Evolutionary conservation across 2,888 invertebrate genomes (phyloP), one percentile per base, ranked within the genome.

Genomic region (Dorcus parallelipipedus): DNA sequence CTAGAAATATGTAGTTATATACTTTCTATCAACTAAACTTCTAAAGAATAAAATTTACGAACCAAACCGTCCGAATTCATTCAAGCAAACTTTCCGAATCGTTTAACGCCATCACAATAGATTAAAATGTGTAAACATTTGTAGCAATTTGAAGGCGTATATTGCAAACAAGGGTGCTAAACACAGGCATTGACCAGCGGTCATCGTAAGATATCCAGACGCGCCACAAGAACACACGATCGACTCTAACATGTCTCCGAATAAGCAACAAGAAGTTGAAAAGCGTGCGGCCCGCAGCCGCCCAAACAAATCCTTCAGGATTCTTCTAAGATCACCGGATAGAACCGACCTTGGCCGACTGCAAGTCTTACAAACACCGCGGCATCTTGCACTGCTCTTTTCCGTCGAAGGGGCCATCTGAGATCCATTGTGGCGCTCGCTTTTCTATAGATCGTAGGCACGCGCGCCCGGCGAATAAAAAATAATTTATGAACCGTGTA

Each of bases 81-180:
- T 33, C 26, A 33, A 6, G 26, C 26, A 33, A 33, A 33, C 9
- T 45, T 45, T 45, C 45, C 14, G 45, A 3, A 20, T 4, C 54
- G 47, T 54, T 54, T 54, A 54, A 54, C 45, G 20, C 17, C 45
- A 38, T 14, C 41, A 63, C 58, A 56, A 59, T 49, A 54, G 54
- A 58, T 52, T 45, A 33, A 61, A 63, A 64, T 56, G 54, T 66
- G 70, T 73, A 76, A 75, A 76, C 76, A 75, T 74, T 73, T 74
- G 71, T 67, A 69, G 61, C 68, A 73, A 74, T 74, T 74, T 71
- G 70, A 71, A 70, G 73, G 73, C 73, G 58, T 70, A 72, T 71
- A 33, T 71, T 73, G 74, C 76, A 77, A 78, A 78, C 76, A 77
- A 78, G 76, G 74, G 73, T 73, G 76, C 72, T 77, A 78, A 78